These are phyloP conservation scores for Eumeta japonica DNA, from an alignment of 1,140 invertebrate species.

Conservation along the genomic window DNA sequence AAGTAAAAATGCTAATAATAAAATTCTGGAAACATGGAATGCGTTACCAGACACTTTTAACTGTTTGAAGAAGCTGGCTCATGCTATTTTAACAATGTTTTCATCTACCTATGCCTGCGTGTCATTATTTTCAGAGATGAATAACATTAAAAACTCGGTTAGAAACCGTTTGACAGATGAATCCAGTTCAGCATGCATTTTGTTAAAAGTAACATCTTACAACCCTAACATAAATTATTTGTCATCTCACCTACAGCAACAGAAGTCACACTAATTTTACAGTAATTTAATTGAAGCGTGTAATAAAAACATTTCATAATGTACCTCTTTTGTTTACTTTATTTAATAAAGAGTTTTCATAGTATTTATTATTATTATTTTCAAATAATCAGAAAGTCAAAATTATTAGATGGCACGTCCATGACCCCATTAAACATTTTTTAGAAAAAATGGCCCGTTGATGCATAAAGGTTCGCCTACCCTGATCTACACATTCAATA, in stretches of 20 bases:
- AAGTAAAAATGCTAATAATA: too few species aligned
- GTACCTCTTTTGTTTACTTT: background rate
- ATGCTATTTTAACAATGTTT: constrained; percentile 21
- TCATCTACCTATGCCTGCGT: constrained; percentile 15
- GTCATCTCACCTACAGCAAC: constrained; percentile 3
- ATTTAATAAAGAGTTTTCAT: background rate
- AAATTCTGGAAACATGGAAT: too few species aligned
- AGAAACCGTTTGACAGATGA: constrained; percentile 20
- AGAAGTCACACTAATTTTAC: background rate
- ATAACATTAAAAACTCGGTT: constrained; percentile 18
- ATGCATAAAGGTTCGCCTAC: background rate
- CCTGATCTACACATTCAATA: background rate
- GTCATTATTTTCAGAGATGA: constrained; percentile 23
- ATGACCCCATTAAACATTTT: constrained; percentile 1
- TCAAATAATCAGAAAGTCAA: too few species aligned
- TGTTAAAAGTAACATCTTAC: constrained; percentile 23
- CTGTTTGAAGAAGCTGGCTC: constrained; percentile 20
- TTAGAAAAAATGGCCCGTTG: background rate
- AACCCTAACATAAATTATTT: constrained; percentile 21
- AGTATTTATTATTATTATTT: background rate
- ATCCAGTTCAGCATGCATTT: constrained; percentile 19
- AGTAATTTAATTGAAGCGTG: background rate
- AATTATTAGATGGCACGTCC: background rate
- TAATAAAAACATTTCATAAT: background rate
- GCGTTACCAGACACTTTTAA: too few species aligned